Conservation (phyloP, 2,888 invertebrate genomes). For the Drosophila antonietae region DNA sequence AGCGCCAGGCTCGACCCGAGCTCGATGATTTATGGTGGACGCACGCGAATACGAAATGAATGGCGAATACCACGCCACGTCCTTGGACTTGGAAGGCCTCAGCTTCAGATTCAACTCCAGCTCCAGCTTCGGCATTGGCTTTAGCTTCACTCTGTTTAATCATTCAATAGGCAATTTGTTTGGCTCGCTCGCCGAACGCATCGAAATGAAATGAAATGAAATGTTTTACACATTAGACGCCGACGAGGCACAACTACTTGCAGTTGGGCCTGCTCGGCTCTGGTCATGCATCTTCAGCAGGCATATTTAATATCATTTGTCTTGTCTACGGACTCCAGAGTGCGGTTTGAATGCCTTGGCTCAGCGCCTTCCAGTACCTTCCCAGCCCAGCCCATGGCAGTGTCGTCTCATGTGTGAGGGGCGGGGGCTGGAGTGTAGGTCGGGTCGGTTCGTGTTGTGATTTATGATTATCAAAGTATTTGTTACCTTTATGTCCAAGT, state of each 20-base stretch:
- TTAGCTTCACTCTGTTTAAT: conserved; percentile 56
- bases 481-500: conserved; percentile 78
- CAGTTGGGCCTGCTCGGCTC: neutral
- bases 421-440: neutral
- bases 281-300: conserved; percentile 37
- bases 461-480: conserved; percentile 80
- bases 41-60: conserved; percentile 69
- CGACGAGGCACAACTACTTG: conserved; percentile 29
- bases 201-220: conserved; percentile 67
- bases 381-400: neutral
- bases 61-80: conserved; percentile 35
- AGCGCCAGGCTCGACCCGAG: conserved; percentile 17
- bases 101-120: neutral
- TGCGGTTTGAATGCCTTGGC: conserved; percentile 54
- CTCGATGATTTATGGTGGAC: conserved; percentile 70
- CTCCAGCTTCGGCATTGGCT: neutral
- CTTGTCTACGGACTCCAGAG: conserved; percentile 69
- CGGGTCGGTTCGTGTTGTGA: conserved; percentile 58
- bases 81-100: conserved; percentile 25
- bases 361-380: neutral
- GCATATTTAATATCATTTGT: conserved; percentile 78
- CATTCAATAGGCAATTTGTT: conserved; percentile 81
- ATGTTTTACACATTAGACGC: conserved; percentile 66
- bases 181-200: conserved; percentile 32
- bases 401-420: conserved; percentile 20